These are phyloP conservation scores for Leptonema lineaticorne DNA, from an alignment of 1,140 invertebrate genomes.

Conservation along the genomic window DNA sequence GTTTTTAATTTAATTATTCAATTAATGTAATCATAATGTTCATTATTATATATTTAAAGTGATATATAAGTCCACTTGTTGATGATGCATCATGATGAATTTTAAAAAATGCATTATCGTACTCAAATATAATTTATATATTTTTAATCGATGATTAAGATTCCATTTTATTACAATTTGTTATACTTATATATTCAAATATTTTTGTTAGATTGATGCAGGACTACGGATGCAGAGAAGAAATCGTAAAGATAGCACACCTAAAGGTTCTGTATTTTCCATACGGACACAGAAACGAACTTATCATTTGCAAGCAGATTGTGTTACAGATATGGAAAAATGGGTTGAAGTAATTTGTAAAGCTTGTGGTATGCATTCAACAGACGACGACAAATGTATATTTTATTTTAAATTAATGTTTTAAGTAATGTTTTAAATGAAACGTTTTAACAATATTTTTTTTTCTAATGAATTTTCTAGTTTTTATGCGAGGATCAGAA, in stretches of 20 bases:
- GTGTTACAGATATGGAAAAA: conserved; percentile 87
- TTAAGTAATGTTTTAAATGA: not conserved
- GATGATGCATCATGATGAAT: too few species aligned
- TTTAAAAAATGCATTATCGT: too few species aligned
- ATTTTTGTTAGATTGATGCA: conserved; percentile 69
- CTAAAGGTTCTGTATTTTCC: conserved; percentile 76
- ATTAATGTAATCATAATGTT: too few species aligned
- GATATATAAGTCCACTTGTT: too few species aligned
- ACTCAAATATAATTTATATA: not conserved
- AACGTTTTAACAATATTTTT: not conserved
- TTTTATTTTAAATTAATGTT: not conserved
- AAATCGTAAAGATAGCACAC: conserved; percentile 73
- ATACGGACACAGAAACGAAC: conserved; percentile 84
- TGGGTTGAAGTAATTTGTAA: conserved; percentile 94
- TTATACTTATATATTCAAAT: conserved; percentile 20
- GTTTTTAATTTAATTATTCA: too few species aligned
- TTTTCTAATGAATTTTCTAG: conserved; percentile 2
- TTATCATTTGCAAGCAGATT: conserved; percentile 90
- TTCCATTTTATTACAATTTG: not conserved
- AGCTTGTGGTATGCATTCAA: conserved; percentile 84
- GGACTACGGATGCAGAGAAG: conserved; percentile 79
- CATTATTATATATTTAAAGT: too few species aligned
- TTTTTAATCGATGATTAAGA: not conserved
- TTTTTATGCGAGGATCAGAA: conserved; percentile 7
- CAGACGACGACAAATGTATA: conserved; percentile 63